Evolutionary conservation across 2,113 vertebrate genomes (phyloP).

Genomic region (Perca flavescens): DNA sequence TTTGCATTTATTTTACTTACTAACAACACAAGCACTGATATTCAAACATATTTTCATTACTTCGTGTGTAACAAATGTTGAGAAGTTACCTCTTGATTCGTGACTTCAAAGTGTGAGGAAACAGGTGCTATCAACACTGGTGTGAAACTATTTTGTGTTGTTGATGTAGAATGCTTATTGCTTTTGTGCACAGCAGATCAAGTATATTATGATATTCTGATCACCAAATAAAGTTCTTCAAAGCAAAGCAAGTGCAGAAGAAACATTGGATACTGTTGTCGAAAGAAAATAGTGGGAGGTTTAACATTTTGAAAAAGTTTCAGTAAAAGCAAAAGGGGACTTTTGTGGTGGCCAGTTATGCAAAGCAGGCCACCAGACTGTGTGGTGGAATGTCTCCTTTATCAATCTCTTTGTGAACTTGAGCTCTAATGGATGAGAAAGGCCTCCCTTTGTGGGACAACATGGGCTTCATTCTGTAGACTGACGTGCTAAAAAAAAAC

Average conservation of each 20-base stretch:
- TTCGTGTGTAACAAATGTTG: conserved; percentile 27
- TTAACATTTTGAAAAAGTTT: neutral
- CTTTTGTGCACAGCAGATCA: neutral
- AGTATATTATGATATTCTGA: neutral
- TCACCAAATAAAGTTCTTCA: neutral
- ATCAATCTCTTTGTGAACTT: conserved; percentile 58
- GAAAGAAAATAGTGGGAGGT: neutral
- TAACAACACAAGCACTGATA: neutral
- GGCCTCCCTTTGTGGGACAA: conserved; percentile 17
- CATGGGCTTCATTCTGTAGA: conserved; percentile 15
- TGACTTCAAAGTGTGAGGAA: conserved; percentile 17
- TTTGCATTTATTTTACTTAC: conserved; percentile 9
- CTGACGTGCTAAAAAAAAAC: neutral
- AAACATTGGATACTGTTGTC: neutral
- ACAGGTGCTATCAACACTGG: conserved; percentile 10
- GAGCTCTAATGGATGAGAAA: conserved; percentile 22
- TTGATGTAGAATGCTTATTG: neutral
- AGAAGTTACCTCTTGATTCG: neutral
- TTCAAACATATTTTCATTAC: neutral
- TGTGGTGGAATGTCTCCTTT: conserved; percentile 54
- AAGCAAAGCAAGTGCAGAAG: neutral
- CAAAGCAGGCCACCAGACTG: conserved; percentile 34
- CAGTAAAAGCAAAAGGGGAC: neutral
- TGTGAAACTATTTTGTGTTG: neutral
- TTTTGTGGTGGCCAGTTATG: conserved; percentile 13